Evolutionary conservation across 2,888 invertebrate genomes (phyloP).

Genomic region (Agonum fuliginosum): DNA sequence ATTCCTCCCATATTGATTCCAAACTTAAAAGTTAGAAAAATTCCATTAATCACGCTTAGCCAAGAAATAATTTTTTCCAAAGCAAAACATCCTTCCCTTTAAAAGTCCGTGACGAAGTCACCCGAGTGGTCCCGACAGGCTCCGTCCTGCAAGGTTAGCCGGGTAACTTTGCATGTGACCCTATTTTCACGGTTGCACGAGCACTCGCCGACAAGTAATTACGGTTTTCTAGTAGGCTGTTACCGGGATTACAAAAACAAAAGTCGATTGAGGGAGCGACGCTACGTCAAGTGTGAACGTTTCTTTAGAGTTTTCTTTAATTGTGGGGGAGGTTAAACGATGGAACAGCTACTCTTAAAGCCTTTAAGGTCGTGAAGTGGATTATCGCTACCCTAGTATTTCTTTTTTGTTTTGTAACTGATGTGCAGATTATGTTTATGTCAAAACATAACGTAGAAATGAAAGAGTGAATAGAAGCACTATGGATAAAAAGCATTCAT

Average conservation of each 20-base stretch:
- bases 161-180: conserved; percentile 23
- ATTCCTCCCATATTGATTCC: no score
- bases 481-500: no score
- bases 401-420: no score
- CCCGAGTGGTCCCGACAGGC: background rate
- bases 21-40: background rate
- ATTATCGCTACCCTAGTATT: no score
- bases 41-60: no score
- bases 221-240: conserved; percentile 37
- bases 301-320: background rate
- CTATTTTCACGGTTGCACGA: conserved; percentile 35
- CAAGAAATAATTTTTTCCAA: no score
- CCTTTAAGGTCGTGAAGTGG: background rate
- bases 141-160: background rate
- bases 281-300: background rate
- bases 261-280: background rate
- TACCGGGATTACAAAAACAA: conserved; percentile 39
- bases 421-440: no score
- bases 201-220: conserved; percentile 25
- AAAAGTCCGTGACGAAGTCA: background rate
- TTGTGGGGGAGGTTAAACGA: background rate
- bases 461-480: no score
- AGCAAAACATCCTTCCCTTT: background rate
- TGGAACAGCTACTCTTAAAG: background rate
- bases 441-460: no score